Base-by-base conservation (phyloP, 2,113 vertebrate species). In the Charadrius vociferus region DNA sequence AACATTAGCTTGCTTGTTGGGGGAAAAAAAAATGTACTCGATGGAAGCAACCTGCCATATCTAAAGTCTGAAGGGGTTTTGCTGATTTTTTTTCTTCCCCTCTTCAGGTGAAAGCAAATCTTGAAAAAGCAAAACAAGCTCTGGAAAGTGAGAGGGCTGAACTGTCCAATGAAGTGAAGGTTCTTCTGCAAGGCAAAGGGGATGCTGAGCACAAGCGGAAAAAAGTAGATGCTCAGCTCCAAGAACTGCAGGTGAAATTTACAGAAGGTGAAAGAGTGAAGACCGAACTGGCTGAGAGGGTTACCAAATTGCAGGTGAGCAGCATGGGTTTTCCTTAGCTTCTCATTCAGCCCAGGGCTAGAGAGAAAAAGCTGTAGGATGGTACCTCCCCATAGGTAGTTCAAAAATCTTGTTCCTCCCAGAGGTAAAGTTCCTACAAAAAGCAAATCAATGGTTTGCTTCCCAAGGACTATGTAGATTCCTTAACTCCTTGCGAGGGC, bases 151-250 rank as follows among this genome's bases (percentile, higher is more conserved):
- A 99, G 97, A 99, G 98, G 49, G 99, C 98, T 45, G 99, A 99
- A 95, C 98, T 99, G 66, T 96, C 98, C 96, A 99, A 99, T 10
- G 99, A 99, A 97, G 96, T 99, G 93, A 99, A 99, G 97, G 97
- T 96, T 23, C 99, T 99, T 92, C 98, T 98, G 96, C 99, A 99
- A 96, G 98, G 98, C 32, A 99, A 99, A 86, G 98, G 98, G 0
- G 99, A 99, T 10, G 99, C 99, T 0, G 99, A 99, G 94, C 99
- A 99, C 95, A 99, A 99, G 94, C 97, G 99, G 88, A 99, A 99
- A 98, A 99, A 99, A 89, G 98, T 98, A 3, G 99, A 99, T 94
- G 58, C 96, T 30, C 99, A 98, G 95, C 96, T 99, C 62, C 99
- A 99, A 96, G 99, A 99, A 72, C 98, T 99, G 95, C 99, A 98